Base-by-base conservation (phyloP, 2,888 invertebrate genomes). In the Strigamia crassipes region DNA sequence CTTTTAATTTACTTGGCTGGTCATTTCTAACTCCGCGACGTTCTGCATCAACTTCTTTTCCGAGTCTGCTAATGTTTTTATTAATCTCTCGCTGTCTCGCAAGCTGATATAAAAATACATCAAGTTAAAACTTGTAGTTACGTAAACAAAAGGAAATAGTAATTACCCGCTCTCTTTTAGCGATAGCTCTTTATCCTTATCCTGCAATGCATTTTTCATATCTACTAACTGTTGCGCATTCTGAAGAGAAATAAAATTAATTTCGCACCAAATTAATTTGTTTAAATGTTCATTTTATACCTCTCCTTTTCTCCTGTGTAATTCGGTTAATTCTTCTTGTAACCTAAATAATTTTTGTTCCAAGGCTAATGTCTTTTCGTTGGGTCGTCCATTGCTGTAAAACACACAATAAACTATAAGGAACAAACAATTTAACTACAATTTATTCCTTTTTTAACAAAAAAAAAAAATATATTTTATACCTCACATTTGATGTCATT, bases 191-290 rank as follows among this genome's bases (percentile, higher is more conserved):
- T 94, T 94, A 85, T 94, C 94, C 86, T 94, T 92, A 84, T 96
- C 95, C 87, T 96, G 95, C 66, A 96, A 90, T 88, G 92, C 92
- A 84, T 92, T 91, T 89, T 95, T 96, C 51, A 97, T 90, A 88
- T 95, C 96, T 83, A 97, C 94, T 84, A 97, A 94, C 89, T 96
- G 93, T 87, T 97, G 97, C 2, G 96, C 91, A 89, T 96, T 96
- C 90, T 86, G 81, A 9, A 84, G 5, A 3, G 0, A 12, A 61
- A 31, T 0, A 13, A 78, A 78, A 38, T 34, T 34, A 38, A 31
- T 78, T 27, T 2, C 8, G 18, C 12, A 12, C 4, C 4, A 34
- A n/a, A 78, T 78, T 1, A 78, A 78, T 18, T 61, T 21, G 23
- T 15, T 6, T 21, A 78, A 31, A 13, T 18, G 18, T 31, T n/a